Evolutionary conservation across 2,797 vertebrate genomes (phyloP).

Genomic region (Sarcoramphus papa): DNA sequence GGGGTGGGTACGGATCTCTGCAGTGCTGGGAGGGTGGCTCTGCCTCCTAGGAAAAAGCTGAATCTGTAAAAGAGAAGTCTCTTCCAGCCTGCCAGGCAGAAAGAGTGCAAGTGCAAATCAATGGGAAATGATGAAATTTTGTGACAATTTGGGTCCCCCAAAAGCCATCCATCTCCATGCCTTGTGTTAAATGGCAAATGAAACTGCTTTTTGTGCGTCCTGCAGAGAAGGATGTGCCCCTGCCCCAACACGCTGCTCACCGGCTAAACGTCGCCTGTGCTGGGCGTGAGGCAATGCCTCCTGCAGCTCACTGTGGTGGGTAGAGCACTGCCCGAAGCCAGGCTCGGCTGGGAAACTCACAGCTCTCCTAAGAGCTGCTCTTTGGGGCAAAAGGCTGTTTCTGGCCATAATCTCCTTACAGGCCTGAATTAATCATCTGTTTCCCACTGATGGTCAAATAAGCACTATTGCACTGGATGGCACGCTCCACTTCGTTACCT

Average conservation of each 20-base stretch:
- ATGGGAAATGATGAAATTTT: background rate
- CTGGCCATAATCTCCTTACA: background rate
- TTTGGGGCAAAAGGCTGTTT: background rate
- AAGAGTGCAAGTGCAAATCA: background rate
- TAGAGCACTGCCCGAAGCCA: fast-evolving
- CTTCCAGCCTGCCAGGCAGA: background rate
- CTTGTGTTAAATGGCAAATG: background rate
- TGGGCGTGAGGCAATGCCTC: background rate
- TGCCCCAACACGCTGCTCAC: background rate
- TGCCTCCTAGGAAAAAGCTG: background rate
- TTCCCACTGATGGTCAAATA: background rate
- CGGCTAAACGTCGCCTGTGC: fast-evolving
- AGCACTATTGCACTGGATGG: background rate
- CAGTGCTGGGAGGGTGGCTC: background rate
- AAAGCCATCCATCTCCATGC: background rate
- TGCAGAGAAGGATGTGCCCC: background rate
- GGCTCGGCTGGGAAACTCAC: background rate
- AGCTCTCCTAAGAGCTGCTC: background rate
- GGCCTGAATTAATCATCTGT: background rate
- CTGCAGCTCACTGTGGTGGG: fast-evolving
- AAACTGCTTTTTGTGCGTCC: background rate
- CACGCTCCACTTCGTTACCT: fast-evolving
- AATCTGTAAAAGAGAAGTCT: background rate
- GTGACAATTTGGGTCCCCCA: too few species aligned
- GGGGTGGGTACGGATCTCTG: fast-evolving